phyloP scores from a whole-genome alignment of 1,140 invertebrate genomes.

The Cyphomyrmex costatus region DNA sequence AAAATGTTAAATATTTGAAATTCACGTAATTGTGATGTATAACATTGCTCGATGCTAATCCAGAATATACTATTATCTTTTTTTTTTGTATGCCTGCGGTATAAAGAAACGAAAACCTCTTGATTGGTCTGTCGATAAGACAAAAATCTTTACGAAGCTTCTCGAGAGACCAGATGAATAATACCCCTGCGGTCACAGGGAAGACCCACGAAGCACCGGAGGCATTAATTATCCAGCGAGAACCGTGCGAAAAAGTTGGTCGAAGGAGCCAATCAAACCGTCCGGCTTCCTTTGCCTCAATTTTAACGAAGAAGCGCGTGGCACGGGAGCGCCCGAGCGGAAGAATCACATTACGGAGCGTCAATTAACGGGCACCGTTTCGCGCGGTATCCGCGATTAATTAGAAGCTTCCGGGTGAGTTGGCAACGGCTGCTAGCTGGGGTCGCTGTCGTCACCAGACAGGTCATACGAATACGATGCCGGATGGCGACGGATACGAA shows the following conservation, averaged over 20 bases:
- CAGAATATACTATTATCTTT: neutral
- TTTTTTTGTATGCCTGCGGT: neutral
- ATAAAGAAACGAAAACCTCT: constrained; percentile 8
- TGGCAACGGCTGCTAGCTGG: constrained; percentile 30
- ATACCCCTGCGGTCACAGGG: constrained; percentile 23
- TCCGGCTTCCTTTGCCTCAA: constrained; percentile 19
- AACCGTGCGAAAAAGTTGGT: constrained; percentile 44
- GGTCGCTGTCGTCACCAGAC: neutral
- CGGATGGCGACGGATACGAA: neutral
- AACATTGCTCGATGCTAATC: neutral
- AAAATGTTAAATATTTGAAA: neutral
- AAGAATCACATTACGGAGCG: constrained; percentile 63
- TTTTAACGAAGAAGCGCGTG: constrained; percentile 54
- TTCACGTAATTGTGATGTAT: too few species aligned
- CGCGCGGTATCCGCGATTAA: constrained; percentile 66
- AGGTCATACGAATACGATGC: constrained; percentile 27
- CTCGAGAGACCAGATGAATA: constrained; percentile 29
- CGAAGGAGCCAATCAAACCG: constrained; percentile 53
- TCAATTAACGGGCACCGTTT: constrained; percentile 63
- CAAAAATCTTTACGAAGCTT: constrained; percentile 35
- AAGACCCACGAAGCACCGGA: constrained; percentile 22
- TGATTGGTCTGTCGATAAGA: constrained; percentile 7
- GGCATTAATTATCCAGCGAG: constrained; percentile 49
- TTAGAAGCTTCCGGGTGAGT: constrained; percentile 64
- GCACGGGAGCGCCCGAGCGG: constrained; percentile 48